Percentiles rank a stretch among this genome's conserved stretches.
phyloP scores from a whole-genome alignment of 2,888 invertebrate genomes.

The Drosophila paranaensis region DNA sequence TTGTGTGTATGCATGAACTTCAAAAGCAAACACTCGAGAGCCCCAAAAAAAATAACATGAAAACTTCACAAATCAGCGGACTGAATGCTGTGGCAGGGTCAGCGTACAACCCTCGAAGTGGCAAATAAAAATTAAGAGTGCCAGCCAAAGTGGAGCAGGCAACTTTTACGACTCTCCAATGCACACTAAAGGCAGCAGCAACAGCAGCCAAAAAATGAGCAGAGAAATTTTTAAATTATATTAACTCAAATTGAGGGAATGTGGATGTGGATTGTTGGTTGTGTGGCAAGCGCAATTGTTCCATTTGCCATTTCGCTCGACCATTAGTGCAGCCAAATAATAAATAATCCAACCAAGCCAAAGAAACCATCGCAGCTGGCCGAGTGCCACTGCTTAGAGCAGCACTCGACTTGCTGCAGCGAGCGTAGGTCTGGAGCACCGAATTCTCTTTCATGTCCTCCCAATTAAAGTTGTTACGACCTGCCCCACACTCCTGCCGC shows the following conservation, averaged over 20 bases:
- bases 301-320: conserved; percentile 32
- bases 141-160: conserved; percentile 40
- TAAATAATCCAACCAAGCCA: conserved; percentile 58
- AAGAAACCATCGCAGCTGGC: conserved; percentile 25
- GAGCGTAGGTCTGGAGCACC: neutral
- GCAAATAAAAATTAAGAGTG: conserved; percentile 52
- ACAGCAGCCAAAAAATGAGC: conserved; percentile 37
- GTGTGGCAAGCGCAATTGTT: conserved; percentile 19
- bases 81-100: conserved; percentile 35
- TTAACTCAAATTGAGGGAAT: conserved; percentile 63
- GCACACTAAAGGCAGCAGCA: conserved; percentile 68
- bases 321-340: conserved; percentile 60
- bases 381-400: conserved; percentile 38
- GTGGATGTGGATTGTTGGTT: conserved; percentile 24
- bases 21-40: conserved; percentile 25
- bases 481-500: neutral
- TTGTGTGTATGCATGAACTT: conserved; percentile 26
- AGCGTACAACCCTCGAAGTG: conserved; percentile 54
- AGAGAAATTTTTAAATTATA: conserved; percentile 72
- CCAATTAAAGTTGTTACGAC: conserved; percentile 60
- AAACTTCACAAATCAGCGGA: conserved; percentile 5
- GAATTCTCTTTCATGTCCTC: conserved; percentile 49
- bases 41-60: neutral
- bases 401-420: conserved; percentile 9
- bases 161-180: conserved; percentile 80